Evolutionary conservation across 2,797 vertebrate genomes (phyloP).

Genomic region (Tenualosa thibaudeaui): DNA sequence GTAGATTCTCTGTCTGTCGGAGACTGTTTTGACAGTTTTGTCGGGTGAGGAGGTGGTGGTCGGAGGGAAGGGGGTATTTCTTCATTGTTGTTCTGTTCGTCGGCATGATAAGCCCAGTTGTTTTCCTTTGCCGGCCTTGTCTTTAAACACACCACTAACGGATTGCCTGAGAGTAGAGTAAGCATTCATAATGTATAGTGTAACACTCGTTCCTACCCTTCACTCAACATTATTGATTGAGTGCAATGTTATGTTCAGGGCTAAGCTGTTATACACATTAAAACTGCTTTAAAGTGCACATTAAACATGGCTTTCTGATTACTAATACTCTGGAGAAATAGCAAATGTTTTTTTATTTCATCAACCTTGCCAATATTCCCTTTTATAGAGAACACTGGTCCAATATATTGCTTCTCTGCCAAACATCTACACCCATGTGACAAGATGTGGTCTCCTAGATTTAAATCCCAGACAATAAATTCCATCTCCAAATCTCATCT

Average conservation of each 20-base stretch:
- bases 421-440: background rate
- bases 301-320: background rate
- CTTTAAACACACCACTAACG: background rate
- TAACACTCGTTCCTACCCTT: background rate
- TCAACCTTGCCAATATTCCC: background rate
- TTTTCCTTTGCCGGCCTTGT: background rate
- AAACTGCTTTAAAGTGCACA: background rate
- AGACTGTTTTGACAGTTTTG: slow-evolving; percentile 42
- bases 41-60: background rate
- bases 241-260: background rate
- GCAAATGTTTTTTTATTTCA: background rate
- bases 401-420: background rate
- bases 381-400: background rate
- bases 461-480: too few species aligned
- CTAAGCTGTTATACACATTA: slow-evolving; percentile 6
- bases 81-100: slow-evolving; percentile 19
- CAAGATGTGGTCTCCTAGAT: background rate
- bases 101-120: slow-evolving; percentile 12
- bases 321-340: background rate
- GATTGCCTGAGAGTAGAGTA: background rate
- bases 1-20: slow-evolving; percentile 30
- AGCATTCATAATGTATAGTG: background rate
- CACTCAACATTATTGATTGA: slow-evolving; percentile 23
- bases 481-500: too few species aligned
- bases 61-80: background rate